Percentiles rank a stretch among this genome's conserved stretches.
phyloP scores from a whole-genome alignment of 2,888 invertebrate species.

The Hoplodrina ambigua region DNA sequence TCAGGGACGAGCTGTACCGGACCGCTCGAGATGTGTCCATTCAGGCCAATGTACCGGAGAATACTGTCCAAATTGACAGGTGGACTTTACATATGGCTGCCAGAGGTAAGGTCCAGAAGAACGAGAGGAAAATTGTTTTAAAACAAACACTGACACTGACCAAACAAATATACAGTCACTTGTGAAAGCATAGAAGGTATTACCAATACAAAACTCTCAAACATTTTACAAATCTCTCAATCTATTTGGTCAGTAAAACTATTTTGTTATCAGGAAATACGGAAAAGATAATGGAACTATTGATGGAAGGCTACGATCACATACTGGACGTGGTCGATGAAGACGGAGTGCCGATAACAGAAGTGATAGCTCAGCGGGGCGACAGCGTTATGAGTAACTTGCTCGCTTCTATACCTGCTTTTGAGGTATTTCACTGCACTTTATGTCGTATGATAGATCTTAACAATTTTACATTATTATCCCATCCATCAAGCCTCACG shows the following conservation, averaged over 20 bases:
- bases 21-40: constrained; percentile 96
- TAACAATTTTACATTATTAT: not conserved
- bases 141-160: not conserved
- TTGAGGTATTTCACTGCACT: constrained; percentile 91
- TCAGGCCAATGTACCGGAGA: constrained; percentile 94
- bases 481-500: not conserved
- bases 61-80: constrained; percentile 95
- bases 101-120: constrained; percentile 89
- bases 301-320: constrained; percentile 96
- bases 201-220: too few species aligned
- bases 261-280: constrained; percentile 76
- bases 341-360: constrained; percentile 92
- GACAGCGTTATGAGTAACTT: constrained; percentile 92
- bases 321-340: constrained; percentile 95
- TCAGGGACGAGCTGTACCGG: constrained; percentile 95
- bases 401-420: constrained; percentile 93
- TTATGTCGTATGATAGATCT: too few species aligned
- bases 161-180: not conserved
- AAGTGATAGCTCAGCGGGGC: constrained; percentile 92
- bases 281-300: constrained; percentile 90
- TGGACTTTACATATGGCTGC: constrained; percentile 95
- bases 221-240: too few species aligned
- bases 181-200: not conserved
- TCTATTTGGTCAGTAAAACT: not conserved
- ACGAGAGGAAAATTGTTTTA: not conserved